Evolutionary conservation across 2,888 invertebrate species (phyloP).

Genomic region (Osedax fenrisi): DNA sequence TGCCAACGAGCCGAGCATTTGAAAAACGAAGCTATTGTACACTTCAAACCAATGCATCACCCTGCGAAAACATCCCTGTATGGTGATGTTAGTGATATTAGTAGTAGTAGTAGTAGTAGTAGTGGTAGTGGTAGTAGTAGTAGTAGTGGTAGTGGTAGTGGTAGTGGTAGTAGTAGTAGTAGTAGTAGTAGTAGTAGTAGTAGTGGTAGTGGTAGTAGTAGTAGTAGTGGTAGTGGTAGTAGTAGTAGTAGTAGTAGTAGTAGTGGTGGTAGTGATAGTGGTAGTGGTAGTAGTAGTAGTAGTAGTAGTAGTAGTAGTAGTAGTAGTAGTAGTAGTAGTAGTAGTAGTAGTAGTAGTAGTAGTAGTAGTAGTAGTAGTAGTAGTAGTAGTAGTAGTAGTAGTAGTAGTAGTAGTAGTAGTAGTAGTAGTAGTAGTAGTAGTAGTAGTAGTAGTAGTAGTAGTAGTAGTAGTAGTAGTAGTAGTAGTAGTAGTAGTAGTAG

Average conservation of each 20-base stretch:
- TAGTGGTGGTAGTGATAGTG: background rate
- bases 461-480: conserved; percentile 29
- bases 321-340: conserved; percentile 31
- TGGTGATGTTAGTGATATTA: no score
- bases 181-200: conserved; percentile 16
- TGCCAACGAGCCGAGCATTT: no score
- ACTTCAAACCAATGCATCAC: no score
- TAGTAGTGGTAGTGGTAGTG: conserved; percentile 3
- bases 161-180: conserved; percentile 9
- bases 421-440: conserved; percentile 27
- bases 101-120: conserved; percentile 21
- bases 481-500: conserved; percentile 28
- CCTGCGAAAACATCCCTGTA: no score
- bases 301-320: conserved; percentile 29
- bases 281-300: conserved; percentile 25
- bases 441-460: conserved; percentile 29
- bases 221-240: conserved; percentile 12
- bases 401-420: conserved; percentile 31
- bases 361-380: conserved; percentile 32
- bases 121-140: conserved; percentile 16
- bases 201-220: conserved; percentile 19
- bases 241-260: background rate
- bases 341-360: conserved; percentile 30
- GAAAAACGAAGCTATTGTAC: no score
- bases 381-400: conserved; percentile 32